Base-by-base conservation (phyloP, 1,140 invertebrate species). In the Pseudomyrmex cubaensis region DNA sequence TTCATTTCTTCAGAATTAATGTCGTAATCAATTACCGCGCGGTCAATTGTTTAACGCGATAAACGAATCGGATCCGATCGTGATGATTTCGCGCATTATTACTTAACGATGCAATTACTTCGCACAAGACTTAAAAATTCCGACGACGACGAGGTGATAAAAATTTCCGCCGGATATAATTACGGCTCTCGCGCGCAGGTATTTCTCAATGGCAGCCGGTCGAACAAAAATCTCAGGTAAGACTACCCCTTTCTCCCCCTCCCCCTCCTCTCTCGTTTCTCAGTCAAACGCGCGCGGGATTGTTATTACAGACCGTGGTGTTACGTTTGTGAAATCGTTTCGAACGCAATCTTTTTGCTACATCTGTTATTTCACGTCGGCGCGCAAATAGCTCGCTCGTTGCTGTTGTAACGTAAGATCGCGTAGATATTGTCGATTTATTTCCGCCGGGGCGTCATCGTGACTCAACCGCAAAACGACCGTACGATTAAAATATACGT, bases 361-460 rank as follows among this genome's bases (percentile, higher is more conserved):
- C 0, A 54, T 46, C 44, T 12, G 44, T 48, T 48, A 56, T 69
- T 56, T 56, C 15, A 67, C 63, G 13, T 59, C 22, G 4, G 0
- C 25, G n/a, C 20, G 5, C 10, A 20, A 59, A 7, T 20, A 20
- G 13, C 8, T 17, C 13, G 44, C 7, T 59, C 7, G 35, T 61
- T 13, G 2, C 12, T 25, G 35, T 35, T 35, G 35, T 35, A 35
- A 25, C n/a, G 20, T 59, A 59, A 59, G 46, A 80, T 59, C 44
- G 35, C 44, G 20, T 70, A 70, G 66, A 78, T 80, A 8, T 35
- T 5, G 22, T 8, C 25, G 44, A 80, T 72, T 80, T 72, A 80
- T 80, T 80, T 72, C 15, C 50, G 54, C 17, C 76, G 59, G 25
- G 25, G 64, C 52, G 54, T 78, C 35, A 70, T 80, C 54, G 20